Conservation (phyloP, 2,113 vertebrate genomes). For the Clarias gariepinus region DNA sequence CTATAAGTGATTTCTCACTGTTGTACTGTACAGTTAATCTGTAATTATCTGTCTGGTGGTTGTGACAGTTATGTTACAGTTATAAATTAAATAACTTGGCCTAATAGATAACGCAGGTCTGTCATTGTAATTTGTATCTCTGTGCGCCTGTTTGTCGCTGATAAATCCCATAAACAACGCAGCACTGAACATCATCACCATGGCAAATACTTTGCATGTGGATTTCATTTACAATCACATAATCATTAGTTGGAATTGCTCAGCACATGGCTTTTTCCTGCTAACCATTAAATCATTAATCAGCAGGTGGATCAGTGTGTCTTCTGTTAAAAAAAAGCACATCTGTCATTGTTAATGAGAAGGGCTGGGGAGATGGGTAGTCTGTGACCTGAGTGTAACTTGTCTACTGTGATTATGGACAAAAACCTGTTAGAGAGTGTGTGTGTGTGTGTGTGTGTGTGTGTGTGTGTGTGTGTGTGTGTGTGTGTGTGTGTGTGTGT, state of each 20-base stretch:
- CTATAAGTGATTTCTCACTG: background rate
- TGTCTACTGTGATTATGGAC: conserved; percentile 18
- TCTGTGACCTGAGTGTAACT: background rate
- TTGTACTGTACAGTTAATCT: too few species aligned
- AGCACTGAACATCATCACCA: conserved; percentile 17
- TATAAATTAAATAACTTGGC: background rate
- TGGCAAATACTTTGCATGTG: conserved; percentile 31
- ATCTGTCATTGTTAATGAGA: conserved; percentile 13
- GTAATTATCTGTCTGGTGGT: background rate
- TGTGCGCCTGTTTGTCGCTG: conserved; percentile 46
- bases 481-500: background rate
- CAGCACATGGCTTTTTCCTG: conserved; percentile 20
- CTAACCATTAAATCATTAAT: conserved; percentile 6
- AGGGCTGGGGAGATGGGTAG: background rate
- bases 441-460: conserved; percentile 14
- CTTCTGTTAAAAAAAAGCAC: conserved; percentile 41
- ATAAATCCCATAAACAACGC: conserved; percentile 32
- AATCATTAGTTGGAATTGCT: conserved; percentile 25
- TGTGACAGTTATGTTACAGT: background rate
- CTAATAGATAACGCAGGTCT: background rate
- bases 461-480: background rate
- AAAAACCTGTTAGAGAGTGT: background rate
- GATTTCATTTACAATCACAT: conserved; percentile 42
- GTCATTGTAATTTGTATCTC: background rate
- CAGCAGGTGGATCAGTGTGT: conserved; percentile 30